Percentiles rank a stretch among this genome's conserved stretches.
These are phyloP conservation scores for Drosophila melanica DNA, from an alignment of 1,140 invertebrate species.

Conservation along the genomic window DNA sequence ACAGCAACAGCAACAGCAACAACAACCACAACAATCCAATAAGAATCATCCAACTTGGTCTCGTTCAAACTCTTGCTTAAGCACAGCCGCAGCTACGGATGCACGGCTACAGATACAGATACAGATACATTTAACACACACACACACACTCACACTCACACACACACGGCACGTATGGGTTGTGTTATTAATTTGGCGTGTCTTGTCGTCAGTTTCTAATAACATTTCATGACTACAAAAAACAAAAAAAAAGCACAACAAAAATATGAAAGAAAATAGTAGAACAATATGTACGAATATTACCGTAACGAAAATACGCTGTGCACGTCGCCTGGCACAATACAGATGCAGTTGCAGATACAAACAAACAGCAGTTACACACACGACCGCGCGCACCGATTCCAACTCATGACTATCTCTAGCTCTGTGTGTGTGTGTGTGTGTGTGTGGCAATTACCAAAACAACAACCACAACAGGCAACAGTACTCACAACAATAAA, in stretches of 20 bases:
- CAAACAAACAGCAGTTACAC: conserved; percentile 17
- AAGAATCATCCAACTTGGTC: conserved; percentile 44
- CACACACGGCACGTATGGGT: conserved; percentile 6
- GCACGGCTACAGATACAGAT: conserved; percentile 11
- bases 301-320: conserved; percentile 37
- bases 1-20: conserved; percentile 21
- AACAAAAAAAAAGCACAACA: conserved; percentile 5
- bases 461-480: conserved; percentile 21
- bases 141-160: conserved; percentile 18
- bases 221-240: conserved; percentile 31
- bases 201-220: conserved; percentile 51
- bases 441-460: conserved; percentile 39
- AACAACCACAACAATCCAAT: conserved; percentile 33
- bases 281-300: conserved; percentile 39
- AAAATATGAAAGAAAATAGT: conserved; percentile 14
- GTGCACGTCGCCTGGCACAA: conserved; percentile 8
- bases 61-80: conserved; percentile 48
- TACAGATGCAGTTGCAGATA: conserved; percentile 36
- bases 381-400: conserved; percentile 36
- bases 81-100: conserved; percentile 39
- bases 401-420: conserved; percentile 31
- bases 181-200: conserved; percentile 45
- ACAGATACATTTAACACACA: conserved; percentile 19
- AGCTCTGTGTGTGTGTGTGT: conserved; percentile 6
- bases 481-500: conserved; percentile 45